Base-by-base conservation (phyloP, 2,797 vertebrate genomes). In the Microcaecilia unicolor region DNA sequence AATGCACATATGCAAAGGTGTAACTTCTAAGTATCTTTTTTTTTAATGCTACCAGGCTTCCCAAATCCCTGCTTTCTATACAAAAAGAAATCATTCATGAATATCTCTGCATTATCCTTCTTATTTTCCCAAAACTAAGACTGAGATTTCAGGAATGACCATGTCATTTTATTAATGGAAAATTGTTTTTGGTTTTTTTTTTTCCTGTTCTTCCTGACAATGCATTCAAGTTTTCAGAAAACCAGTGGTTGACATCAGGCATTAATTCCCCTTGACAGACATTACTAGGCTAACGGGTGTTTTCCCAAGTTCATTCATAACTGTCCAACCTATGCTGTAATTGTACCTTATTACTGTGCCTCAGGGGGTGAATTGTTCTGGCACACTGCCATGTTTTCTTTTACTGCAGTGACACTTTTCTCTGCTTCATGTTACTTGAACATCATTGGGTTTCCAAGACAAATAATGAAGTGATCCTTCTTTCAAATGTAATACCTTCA, bases 271-370 rank as follows among this genome's bases (percentile, higher is more conserved):
- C 48, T 41, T 48, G 45, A 48, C 45, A 48, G 45, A 48, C 37
- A 48, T 48, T 48, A 48, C 45, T 32, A 36, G 48, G 45, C 45
- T 37, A 28, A 45, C 37, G 48, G 45, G 37, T 15, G 45, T 36
- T 48, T 48, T 28, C 48, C 26, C 22, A 41, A 45, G 41, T 41
- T 41, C 45, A 48, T 48, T 41, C 45, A 48, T 48, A 48, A 41
- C 45, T 48, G 45, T 48, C 45, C 44, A 48, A 35, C 44, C 37
- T 28, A 36, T 45, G 21, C 45, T 36, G 48, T 48, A 48, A 48
- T 48, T 48, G 45, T 28, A 48, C 45, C 45, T 48, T 48, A 48
- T 48, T 48, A 39, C 37, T 48, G 37, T 48, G 37, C 37, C 37
- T n/a, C 23, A 37, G 22, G 23, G 36, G 37, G 32, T 28, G 18